Base-by-base conservation (phyloP, 2,113 vertebrate genomes). In the Coptodon bakossiorum region DNA sequence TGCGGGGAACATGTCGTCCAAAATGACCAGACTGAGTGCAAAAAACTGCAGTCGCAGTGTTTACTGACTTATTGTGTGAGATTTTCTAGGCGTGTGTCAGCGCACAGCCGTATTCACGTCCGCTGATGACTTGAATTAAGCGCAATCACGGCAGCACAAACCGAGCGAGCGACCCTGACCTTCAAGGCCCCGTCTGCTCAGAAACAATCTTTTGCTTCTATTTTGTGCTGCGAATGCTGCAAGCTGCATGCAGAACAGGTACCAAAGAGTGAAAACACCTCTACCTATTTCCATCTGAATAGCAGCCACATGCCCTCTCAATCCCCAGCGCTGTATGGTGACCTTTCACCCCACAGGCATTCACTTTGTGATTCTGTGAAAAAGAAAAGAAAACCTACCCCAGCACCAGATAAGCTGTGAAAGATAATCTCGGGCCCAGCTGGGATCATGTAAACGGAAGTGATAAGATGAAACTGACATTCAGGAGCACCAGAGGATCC, bases 221-320 rank as follows among this genome's bases (percentile, higher is more conserved):
- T 83, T 90, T 90, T 54, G 38, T 83, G 61, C 85, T n/a, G 76
- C 81, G 11, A 38, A 88, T 29, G 1, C 66, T 59, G 84, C 84
- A 34, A 24, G 61, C 82, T 87, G 91, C 86, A 91, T 93, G 88
- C 91, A 88, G 86, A 94, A 71, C 82, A 93, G 90, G 22, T 40
- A 29, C 6, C 14, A 11, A 43, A 61, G 27, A 31, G 38, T 36
- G 36, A 53, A 86, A 87, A 79, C 68, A 68, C 34, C 29, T 80
- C 40, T 5, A n/a, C 19, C 17, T 36, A 68, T 92, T 93, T 88
- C 85, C 73, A 78, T 87, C 40, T 88, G 78, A 88, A 90, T 85
- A 34, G 54, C 9, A 71, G 29, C 66, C 57, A 45, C 53, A 59
- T 71, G 79, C 45, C 43, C 81, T 84, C n/a, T 66, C 38, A 4